phyloP scores from a whole-genome alignment of 1,140 invertebrate species.

The Drosophila triauraria region DNA sequence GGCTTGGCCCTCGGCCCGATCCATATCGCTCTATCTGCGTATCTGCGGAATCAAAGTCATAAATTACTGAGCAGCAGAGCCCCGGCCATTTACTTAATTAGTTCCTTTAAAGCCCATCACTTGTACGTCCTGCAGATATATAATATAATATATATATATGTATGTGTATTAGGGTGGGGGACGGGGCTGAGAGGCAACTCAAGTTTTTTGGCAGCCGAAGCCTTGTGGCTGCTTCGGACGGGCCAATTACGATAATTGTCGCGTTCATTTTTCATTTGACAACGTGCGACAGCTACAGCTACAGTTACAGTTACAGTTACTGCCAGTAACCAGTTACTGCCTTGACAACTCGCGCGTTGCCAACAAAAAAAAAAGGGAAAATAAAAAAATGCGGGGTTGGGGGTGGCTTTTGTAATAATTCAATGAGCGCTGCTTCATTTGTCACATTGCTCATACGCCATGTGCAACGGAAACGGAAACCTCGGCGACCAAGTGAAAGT shows the following conservation, averaged over 20 bases:
- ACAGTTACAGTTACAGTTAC: conserved; percentile 24
- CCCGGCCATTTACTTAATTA: conserved; percentile 69
- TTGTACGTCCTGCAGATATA: conserved; percentile 38
- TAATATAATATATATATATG: conserved; percentile 5
- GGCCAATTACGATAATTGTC: conserved; percentile 79
- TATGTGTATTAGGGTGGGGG: conserved; percentile 4
- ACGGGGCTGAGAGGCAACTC: background rate
- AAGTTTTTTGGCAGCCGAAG: conserved; percentile 30
- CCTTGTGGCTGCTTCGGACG: conserved; percentile 42
- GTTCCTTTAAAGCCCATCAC: conserved; percentile 65
- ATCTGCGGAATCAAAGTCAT: conserved; percentile 46
- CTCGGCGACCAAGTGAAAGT: conserved; percentile 68
- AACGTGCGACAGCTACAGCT: conserved; percentile 56
- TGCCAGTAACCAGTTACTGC: conserved; percentile 47
- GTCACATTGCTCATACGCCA: conserved; percentile 66
- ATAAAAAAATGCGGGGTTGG: conserved; percentile 2
- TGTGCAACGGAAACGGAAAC: conserved; percentile 63
- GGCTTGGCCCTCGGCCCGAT: conserved; percentile 27
- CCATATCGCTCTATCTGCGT: conserved; percentile 19
- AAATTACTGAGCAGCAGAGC: conserved; percentile 46
- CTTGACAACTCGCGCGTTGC: conserved; percentile 65
- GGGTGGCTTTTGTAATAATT: conserved; percentile 66
- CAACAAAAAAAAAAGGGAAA: conserved; percentile 11
- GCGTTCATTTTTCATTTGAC: conserved; percentile 81
- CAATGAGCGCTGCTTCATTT: conserved; percentile 74